Conservation (phyloP, 2,888 invertebrate species). For the Pachycephus smyrnensis region DNA sequence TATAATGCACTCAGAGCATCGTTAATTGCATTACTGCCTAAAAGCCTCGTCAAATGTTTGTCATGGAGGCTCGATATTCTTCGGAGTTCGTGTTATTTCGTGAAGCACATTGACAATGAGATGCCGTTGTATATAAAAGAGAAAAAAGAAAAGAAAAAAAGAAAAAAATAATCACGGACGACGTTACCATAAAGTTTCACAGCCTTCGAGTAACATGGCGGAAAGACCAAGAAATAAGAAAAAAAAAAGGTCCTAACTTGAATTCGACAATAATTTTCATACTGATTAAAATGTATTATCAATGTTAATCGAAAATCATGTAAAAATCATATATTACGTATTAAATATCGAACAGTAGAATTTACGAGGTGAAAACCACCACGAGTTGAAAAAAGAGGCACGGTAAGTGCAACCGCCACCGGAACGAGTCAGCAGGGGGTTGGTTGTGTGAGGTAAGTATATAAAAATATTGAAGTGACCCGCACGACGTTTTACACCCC, state of each 20-base stretch:
- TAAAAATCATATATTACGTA: too few species aligned
- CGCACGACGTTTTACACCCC: slow-evolving; percentile 13
- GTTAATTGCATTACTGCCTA: slow-evolving; percentile 57
- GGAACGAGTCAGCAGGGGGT: not conserved
- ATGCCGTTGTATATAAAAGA: not conserved
- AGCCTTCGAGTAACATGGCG: too few species aligned
- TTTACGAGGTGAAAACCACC: not conserved
- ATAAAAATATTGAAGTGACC: slow-evolving; percentile 40
- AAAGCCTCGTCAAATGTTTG: slow-evolving; percentile 60
- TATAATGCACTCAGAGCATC: slow-evolving; percentile 56
- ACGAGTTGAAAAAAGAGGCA: not conserved
- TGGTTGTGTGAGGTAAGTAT: slow-evolving; percentile 16
- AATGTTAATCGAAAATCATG: not conserved
- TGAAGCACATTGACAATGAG: slow-evolving; percentile 23
- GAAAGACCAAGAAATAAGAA: slow-evolving; percentile 1
- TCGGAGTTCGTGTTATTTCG: slow-evolving; percentile 55
- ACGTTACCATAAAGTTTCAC: too few species aligned
- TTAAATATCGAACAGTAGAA: not conserved
- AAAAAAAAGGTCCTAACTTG: slow-evolving; percentile 8
- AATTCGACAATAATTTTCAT: slow-evolving; percentile 18
- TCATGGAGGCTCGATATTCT: slow-evolving; percentile 42
- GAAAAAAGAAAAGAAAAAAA: slow-evolving; percentile 2
- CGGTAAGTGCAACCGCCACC: not conserved
- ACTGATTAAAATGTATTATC: not conserved
- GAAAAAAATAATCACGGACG: slow-evolving; percentile 4